Evolutionary conservation across 2,888 invertebrate genomes (phyloP), one percentile per base, ranked within the genome.

Genomic region (Galeopsomyia nigrocyanea): DNA sequence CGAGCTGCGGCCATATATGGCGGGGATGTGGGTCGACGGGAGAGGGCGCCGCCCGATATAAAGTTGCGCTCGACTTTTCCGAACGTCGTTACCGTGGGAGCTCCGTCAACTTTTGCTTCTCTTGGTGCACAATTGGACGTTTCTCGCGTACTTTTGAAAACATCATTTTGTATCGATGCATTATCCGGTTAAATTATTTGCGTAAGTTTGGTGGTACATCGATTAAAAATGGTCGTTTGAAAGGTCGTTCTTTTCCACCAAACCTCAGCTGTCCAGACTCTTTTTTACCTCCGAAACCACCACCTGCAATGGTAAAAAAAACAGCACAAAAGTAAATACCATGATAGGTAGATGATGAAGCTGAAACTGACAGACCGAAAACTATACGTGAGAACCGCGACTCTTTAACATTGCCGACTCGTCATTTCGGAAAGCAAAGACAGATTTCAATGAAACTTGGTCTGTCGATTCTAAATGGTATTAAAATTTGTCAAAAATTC

Each of bases 221-320:
- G 10, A 71, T n/a, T 14, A 74, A 14, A 66, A 91, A 90, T 2
- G 93, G 93, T 83, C 89, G 91, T 78, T 88, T 91, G 82, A 94
- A 96, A 0, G 94, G 95, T 79, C 94, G 88, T 68, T 93, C 93
- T 78, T 90, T 89, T 58, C 96, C 93, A 0, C 96, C 96, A 88
- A 96, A 97, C 73, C 96, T 87, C 55, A 96, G 87, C 82, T 97
- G 96, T 0, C 96, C 96, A 0, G 96, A 93, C 84, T 95, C 94
- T 80, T 94, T 95, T 77, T 89, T 90, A 0, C 96, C 96, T 3
- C 95, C 95, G 82, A 95, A 93, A 16, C 96, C 96, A 17, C 96
- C 96, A 3, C 96, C 89, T 89, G 55, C 9, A 82, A 82, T 70
- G 56, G 58, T 51, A 71, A 26, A 26, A 65, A 49, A 55, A 53